Evolutionary conservation across 2,888 invertebrate genomes (phyloP).

Genomic region (Hofmannophila pseudospretella): DNA sequence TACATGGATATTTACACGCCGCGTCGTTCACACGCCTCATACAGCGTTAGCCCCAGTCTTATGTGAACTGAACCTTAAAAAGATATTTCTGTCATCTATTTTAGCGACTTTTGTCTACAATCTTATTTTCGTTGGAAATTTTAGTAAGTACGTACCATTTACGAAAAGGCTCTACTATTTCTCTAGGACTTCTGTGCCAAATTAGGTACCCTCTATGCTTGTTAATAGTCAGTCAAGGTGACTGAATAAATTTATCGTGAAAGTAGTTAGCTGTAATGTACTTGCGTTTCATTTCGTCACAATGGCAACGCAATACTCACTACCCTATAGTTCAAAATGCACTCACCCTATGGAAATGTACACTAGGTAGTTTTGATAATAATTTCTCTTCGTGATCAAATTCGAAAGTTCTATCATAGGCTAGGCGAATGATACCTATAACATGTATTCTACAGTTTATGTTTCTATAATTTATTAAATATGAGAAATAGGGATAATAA

Average conservation of each 20-base stretch:
- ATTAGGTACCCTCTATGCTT: slow-evolving; percentile 54
- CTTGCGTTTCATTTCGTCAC: slow-evolving; percentile 62
- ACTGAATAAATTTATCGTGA: slow-evolving; percentile 59
- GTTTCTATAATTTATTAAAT: slow-evolving; percentile 43
- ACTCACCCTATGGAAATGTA: slow-evolving; percentile 64
- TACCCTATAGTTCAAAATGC: slow-evolving; percentile 70
- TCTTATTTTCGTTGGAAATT: background rate
- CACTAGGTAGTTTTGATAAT: slow-evolving; percentile 75
- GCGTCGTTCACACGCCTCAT: too few relatives aligned
- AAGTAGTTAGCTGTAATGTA: slow-evolving; percentile 70
- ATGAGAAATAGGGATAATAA: slow-evolving; percentile 30
- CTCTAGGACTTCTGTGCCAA: slow-evolving; percentile 61
- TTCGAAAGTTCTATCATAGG: slow-evolving; percentile 76
- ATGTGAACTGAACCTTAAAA: too few relatives aligned
- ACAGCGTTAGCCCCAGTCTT: too few relatives aligned
- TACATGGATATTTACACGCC: too few relatives aligned
- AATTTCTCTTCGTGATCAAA: slow-evolving; percentile 76
- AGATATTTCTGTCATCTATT: background rate
- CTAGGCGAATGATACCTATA: slow-evolving; percentile 72
- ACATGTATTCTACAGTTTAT: slow-evolving; percentile 55
- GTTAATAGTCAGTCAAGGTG: slow-evolving; percentile 48
- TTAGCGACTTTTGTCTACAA: background rate
- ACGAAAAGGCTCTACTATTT: slow-evolving; percentile 17
- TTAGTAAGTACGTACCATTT: background rate
- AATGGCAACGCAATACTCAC: slow-evolving; percentile 61